Evolutionary conservation across 2,797 vertebrate genomes (phyloP), one percentile per base, ranked within the genome.

Genomic region (Phyllotis vaccarum): DNA sequence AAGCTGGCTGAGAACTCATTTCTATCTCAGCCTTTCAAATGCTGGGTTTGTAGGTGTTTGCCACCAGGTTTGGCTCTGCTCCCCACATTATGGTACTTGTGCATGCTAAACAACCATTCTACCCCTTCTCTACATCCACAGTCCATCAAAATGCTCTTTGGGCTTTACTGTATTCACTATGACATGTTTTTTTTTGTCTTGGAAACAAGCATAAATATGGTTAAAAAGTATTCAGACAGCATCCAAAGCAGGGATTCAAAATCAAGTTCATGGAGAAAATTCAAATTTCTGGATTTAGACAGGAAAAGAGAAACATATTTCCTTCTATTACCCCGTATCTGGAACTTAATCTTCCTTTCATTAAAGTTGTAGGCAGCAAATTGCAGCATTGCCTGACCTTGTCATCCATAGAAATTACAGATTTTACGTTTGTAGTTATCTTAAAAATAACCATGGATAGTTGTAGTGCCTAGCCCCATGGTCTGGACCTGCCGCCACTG

Each of bases 171-270:
- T 89, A 22, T 81, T 49, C 54, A 74, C 37, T 43, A 40, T 40
- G 37, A 74, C 37, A n/a, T 40, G 22, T 74, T 74, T 74, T 37
- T 74, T 40, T 49, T 49, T 49, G 9, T 8, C 11, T 56, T 24
- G 37, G 22, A n/a, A 37, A n/a, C 0, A 81, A 81, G n/a, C 49
- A 54, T 60, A 27, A 13, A 74, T 79, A 68, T 64, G 62, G 21
- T 74, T n/a, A n/a, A 60, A 90, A 78, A 62, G 22, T 70, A 90
- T 72, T 90, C n/a, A 64, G 78, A 74, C 21, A 64, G 54, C 83
- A 79, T 72, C 52, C 52, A 88, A 75, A 37, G 82, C 40, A 81
- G 86, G 56, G 72, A 52, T 76, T 95, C 95, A 62, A 75, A 90
- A 76, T 58, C 22, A 64, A 34, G 7, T 88, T 88, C 37, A 70